A percentile compares a stretch with the other conserved stretches of the same genome.
These are phyloP conservation scores for Lepidurus apus DNA, from an alignment of 1,140 invertebrate genomes.

Conservation along the genomic window DNA sequence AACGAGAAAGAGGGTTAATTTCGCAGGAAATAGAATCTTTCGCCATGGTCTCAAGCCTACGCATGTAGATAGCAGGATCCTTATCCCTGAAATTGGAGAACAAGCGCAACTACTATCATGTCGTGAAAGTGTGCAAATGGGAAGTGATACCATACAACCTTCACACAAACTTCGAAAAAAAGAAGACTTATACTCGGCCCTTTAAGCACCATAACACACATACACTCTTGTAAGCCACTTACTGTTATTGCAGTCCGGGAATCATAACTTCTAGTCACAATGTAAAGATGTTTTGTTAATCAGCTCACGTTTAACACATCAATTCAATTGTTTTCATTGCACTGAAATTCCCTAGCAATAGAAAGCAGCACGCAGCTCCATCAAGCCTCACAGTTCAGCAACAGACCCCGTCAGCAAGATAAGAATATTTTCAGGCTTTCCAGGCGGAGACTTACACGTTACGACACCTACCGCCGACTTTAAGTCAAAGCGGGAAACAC, in stretches of 20 bases:
- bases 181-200: too few species aligned
- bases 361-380: slow-evolving; percentile 8
- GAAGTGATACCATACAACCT: neutral
- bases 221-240: neutral
- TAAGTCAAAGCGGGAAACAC: too few species aligned
- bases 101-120: neutral
- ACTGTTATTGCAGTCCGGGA: neutral
- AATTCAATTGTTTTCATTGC: slow-evolving; percentile 11
- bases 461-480: too few species aligned
- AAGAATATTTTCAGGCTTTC: too few species aligned
- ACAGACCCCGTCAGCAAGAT: too few species aligned
- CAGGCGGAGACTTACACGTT: too few species aligned
- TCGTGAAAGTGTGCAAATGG: neutral
- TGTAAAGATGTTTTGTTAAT: neutral
- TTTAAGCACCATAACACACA: too few species aligned
- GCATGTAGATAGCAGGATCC: neutral
- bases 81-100: neutral
- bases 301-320: neutral
- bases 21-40: neutral
- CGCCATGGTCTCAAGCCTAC: neutral
- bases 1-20: neutral
- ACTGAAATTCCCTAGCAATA: neutral
- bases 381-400: neutral
- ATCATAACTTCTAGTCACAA: neutral
- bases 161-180: too few species aligned